Percentiles rank a stretch among this genome's conserved stretches.
Evolutionary conservation across 1,140 invertebrate genomes (phyloP).

Genomic region (Mylabris phalerata): DNA sequence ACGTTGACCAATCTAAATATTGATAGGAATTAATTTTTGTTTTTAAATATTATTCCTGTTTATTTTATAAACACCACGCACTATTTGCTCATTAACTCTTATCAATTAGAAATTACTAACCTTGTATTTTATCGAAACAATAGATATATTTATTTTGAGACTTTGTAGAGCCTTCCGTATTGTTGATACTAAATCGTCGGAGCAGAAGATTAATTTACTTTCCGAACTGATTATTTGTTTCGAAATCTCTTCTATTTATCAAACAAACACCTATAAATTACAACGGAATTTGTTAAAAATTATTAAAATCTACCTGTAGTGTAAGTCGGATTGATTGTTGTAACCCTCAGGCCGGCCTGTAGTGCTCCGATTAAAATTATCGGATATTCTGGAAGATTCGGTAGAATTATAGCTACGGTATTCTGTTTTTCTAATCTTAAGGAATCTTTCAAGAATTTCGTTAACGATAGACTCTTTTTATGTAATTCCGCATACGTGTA

Average conservation of each 20-base stretch:
- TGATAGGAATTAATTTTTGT: not conserved
- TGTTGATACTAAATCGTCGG: constrained; percentile 44
- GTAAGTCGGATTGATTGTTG: constrained; percentile 73
- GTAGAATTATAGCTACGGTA: constrained; percentile 48
- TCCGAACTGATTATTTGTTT: constrained; percentile 57
- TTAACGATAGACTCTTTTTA: constrained; percentile 3
- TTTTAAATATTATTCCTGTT: not conserved
- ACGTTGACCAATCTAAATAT: not conserved
- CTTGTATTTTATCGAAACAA: not conserved
- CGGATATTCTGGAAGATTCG: constrained; percentile 68
- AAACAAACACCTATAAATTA: not conserved
- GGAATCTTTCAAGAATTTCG: constrained; percentile 4
- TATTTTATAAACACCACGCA: not conserved
- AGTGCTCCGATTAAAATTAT: constrained; percentile 58
- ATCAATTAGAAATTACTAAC: constrained; percentile 35
- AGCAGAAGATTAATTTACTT: constrained; percentile 60
- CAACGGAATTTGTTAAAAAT: not conserved
- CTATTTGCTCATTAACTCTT: not conserved
- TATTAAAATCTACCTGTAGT: constrained; percentile 53
- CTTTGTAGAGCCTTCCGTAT: constrained; percentile 42
- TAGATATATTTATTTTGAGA: constrained; percentile 10
- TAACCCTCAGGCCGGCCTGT: constrained; percentile 61
- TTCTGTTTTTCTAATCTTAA: constrained; percentile 4
- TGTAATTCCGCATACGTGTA: constrained; percentile 9
- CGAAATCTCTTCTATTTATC: constrained; percentile 42